phyloP scores from a whole-genome alignment of 2,888 invertebrate species.

The Oeneis ivallda region DNA sequence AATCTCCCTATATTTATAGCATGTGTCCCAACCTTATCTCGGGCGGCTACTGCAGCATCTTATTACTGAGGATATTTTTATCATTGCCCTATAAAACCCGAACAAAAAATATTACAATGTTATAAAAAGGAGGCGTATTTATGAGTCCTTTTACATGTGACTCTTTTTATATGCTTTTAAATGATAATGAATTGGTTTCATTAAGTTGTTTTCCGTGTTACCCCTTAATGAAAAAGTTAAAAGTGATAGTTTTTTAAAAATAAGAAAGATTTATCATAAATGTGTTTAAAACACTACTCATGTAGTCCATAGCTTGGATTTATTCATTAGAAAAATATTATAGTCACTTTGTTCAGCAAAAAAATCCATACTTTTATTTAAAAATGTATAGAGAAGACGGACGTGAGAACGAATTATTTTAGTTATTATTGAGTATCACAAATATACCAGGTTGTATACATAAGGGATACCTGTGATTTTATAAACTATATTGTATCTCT shows the following conservation, averaged over 20 bases:
- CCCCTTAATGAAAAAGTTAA: constrained; percentile 1
- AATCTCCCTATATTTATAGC: constrained; percentile 62
- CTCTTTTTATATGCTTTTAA: constrained; percentile 23
- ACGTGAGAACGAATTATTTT: no score
- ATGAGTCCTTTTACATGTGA: constrained; percentile 20
- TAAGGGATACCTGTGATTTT: neutral
- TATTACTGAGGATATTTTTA: constrained; percentile 48
- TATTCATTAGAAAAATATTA: no score
- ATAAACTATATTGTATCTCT: neutral
- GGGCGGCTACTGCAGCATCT: constrained; percentile 49
- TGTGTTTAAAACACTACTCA: neutral
- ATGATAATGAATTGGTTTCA: constrained; percentile 14
- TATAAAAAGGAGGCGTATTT: constrained; percentile 35
- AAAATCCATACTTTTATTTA: no score
- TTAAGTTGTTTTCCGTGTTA: constrained; percentile 23
- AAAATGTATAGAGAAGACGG: no score
- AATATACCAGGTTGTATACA: neutral
- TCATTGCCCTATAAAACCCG: constrained; percentile 40
- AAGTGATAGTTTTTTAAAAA: neutral
- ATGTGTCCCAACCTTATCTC: constrained; percentile 59
- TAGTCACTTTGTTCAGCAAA: no score
- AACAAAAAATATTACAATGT: constrained; percentile 39
- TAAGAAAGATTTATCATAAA: neutral
- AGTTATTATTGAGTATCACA: neutral
- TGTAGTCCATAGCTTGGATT: no score